Conservation (phyloP, 1,140 invertebrate species). For the Radopholus similis region DNA sequence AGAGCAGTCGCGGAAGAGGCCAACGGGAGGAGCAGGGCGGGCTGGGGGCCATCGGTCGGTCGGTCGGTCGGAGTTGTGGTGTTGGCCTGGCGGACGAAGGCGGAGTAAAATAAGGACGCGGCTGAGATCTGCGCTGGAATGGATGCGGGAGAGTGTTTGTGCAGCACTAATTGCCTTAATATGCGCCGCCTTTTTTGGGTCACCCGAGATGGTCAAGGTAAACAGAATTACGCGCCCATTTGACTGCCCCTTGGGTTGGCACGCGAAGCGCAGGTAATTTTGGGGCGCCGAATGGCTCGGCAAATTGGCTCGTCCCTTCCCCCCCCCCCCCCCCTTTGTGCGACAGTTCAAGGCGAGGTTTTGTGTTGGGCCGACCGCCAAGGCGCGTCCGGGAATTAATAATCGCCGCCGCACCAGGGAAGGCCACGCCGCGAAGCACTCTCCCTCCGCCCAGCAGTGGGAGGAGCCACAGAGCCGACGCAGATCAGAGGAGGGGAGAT, state of each 20-base stretch:
- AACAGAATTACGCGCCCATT: constrained; percentile 10
- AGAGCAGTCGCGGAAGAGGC: not conserved
- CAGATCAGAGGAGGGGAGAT: not conserved
- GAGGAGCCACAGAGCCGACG: not conserved
- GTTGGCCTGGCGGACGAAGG: not conserved
- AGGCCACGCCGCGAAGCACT: too few species aligned
- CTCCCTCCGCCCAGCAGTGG: too few species aligned
- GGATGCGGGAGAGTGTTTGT: not conserved
- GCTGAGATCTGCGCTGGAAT: not conserved
- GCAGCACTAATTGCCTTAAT: constrained; percentile 6
- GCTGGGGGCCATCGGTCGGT: not conserved
- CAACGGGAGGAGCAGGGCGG: not conserved
- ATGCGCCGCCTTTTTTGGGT: not conserved
- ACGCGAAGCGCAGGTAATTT: not conserved
- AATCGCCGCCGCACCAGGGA: too few species aligned
- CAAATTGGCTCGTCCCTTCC: too few species aligned
- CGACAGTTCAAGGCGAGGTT: too few species aligned
- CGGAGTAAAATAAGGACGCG: not conserved
- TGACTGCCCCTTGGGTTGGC: not conserved
- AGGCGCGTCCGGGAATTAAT: too few species aligned
- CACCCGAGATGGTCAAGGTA: constrained; percentile 9
- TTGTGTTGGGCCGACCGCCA: constrained; percentile 4
- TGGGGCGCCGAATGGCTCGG: too few species aligned
- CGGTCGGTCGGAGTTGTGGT: not conserved
- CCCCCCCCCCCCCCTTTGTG: too few species aligned